These are phyloP conservation scores for Poeciliopsis turrubarensis DNA, from an alignment of 2,113 vertebrate species.

Conservation along the genomic window DNA sequence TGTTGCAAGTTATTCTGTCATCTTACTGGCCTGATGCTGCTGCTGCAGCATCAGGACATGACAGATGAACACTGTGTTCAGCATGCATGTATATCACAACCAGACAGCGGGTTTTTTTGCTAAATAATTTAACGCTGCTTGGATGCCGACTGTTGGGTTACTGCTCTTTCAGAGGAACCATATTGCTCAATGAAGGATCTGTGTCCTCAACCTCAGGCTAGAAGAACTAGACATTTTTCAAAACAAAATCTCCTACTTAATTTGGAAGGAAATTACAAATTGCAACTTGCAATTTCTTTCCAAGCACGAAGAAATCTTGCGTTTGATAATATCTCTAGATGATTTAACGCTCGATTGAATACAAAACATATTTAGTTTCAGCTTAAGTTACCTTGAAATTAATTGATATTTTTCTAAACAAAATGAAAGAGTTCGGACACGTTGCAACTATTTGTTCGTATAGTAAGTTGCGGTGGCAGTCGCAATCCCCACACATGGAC, in stretches of 20 bases:
- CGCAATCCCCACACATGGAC: constrained; percentile 2
- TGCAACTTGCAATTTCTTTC: not conserved
- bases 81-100: not conserved
- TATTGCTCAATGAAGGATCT: constrained; percentile 44
- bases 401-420: not conserved
- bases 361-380: not conserved
- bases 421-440: not conserved
- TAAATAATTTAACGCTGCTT: constrained; percentile 48
- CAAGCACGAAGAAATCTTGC: constrained; percentile 14
- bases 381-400: not conserved
- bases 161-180: constrained; percentile 21
- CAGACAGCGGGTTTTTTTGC: constrained; percentile 13
- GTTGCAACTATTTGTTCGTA: not conserved
- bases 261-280: not conserved
- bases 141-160: constrained; percentile 24
- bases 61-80: constrained; percentile 9
- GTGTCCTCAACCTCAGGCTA: constrained; percentile 14
- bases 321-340: not conserved
- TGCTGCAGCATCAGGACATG: constrained; percentile 1
- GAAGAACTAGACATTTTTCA: constrained; percentile 3
- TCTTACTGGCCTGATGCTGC: constrained; percentile 1
- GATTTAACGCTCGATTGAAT: not conserved
- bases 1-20: constrained; percentile 9
- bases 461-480: not conserved
- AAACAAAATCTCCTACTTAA: not conserved